Base-by-base conservation (phyloP, 2,797 vertebrate genomes). In the Leptodactylus fallax region DNA sequence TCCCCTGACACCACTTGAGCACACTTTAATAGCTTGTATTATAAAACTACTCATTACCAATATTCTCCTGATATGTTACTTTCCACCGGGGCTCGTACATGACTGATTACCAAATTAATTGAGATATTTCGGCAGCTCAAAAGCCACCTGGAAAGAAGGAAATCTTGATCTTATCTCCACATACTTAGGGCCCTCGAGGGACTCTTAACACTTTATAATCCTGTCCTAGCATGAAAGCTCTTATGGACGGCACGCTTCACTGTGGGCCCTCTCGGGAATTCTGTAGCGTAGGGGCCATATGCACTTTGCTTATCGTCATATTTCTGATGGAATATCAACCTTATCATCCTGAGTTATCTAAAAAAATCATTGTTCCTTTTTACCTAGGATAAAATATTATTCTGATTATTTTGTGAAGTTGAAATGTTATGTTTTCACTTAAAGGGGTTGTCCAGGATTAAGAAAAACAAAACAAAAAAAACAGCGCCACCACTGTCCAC, bases 191-290 rank as follows among this genome's bases (percentile, higher is more conserved):
- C 91, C 95, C 96, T 95, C 23, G 0, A 91, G 97, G 97, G 95
- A 94, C 95, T 94, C 93, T 97, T 96, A 95, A 95, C 96, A 96
- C 96, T 96, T 97, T 96, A 95, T 97, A 96, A 96, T 96, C 93
- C 96, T 96, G 94, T 96, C 95, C 95, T 93, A 91, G 91, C 94
- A 93, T 93, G 89, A 90, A 90, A 91, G 92, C 80, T 53, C 87
- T 47, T 90, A 81, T 80, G 51, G 85, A 89, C 67, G 25, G 69
- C 91, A 49, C 91, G 90, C 90, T 91, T n/a, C 71, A 49, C 67
- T 36, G 53, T 3, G 17, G 86, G 86, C 21, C 91, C 86, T n/a
- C 81, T 47, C 13, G 93, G 86, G 25, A 0, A 10, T 6, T 45
- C 69, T 14, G 56, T 45, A 19, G 53, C 88, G 88, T 77, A 90